Conservation (phyloP, 2,888 invertebrate species). For the Leucania comma region DNA sequence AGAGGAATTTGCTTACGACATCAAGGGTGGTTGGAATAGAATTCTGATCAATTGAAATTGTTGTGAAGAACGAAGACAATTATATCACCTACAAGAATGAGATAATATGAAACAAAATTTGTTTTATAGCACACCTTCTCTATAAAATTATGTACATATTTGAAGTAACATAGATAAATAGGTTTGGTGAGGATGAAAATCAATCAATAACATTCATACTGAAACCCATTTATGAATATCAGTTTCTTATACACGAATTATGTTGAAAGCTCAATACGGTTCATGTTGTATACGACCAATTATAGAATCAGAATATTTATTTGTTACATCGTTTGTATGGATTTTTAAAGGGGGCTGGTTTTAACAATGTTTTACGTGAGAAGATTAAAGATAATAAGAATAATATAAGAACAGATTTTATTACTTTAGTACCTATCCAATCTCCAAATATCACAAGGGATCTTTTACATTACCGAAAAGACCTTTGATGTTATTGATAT, state of each 20-base stretch:
- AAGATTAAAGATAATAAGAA: conserved; percentile 10
- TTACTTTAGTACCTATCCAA: conserved; percentile 18
- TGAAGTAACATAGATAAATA: not conserved
- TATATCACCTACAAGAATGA: conserved; percentile 16
- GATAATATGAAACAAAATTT: conserved; percentile 23
- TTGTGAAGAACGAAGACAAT: conserved; percentile 34
- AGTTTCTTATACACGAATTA: not conserved
- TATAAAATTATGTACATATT: not conserved
- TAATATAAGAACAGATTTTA: not conserved
- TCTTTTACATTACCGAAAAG: not conserved
- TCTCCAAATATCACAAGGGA: conserved; percentile 1
- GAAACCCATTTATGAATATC: not conserved
- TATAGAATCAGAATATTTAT: no score
- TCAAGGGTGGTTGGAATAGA: conserved; percentile 55
- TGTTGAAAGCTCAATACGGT: not conserved
- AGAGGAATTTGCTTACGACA: conserved; percentile 61
- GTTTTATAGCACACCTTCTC: not conserved
- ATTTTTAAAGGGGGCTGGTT: not conserved
- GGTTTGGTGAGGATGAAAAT: not conserved
- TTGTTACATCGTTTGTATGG: not conserved
- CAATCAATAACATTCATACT: not conserved
- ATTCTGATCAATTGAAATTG: conserved; percentile 61
- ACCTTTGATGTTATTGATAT: conserved; percentile 26
- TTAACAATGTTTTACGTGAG: not conserved
- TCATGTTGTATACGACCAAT: not conserved